A percentile compares a stretch with the other conserved stretches of the same genome.
These are phyloP conservation scores for Xylocopa sonorina DNA, from an alignment of 1,140 invertebrate genomes.

Conservation along the genomic window DNA sequence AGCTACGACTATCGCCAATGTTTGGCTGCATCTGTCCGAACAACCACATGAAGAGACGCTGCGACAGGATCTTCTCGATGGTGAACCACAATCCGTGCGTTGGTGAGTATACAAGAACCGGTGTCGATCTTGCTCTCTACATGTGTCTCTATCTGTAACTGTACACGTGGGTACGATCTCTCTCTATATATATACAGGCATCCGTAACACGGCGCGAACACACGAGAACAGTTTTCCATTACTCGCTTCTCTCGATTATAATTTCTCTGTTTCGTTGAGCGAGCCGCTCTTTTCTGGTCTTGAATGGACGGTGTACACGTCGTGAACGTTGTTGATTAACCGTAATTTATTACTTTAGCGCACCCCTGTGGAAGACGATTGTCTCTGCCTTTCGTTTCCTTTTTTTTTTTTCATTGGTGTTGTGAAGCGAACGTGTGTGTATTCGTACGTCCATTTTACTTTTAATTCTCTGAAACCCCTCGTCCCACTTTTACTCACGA, in stretches of 20 bases:
- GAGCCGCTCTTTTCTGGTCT: slow-evolving; percentile 42
- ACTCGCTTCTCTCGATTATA: slow-evolving; percentile 19
- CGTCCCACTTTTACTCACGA: slow-evolving; percentile 19
- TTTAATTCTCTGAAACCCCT: no score
- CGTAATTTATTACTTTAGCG: slow-evolving; percentile 54
- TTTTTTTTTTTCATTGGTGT: slow-evolving; percentile 47
- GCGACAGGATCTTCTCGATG: slow-evolving; percentile 91
- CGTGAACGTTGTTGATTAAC: slow-evolving; percentile 44
- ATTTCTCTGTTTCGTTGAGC: slow-evolving; percentile 28
- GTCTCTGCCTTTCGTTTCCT: slow-evolving; percentile 59
- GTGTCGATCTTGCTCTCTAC: slow-evolving; percentile 33
- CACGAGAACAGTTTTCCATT: slow-evolving; percentile 33
- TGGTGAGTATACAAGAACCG: slow-evolving; percentile 86
- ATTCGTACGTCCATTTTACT: neutral
- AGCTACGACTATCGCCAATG: slow-evolving; percentile 90
- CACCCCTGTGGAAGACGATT: slow-evolving; percentile 58
- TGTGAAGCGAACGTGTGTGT: slow-evolving; percentile 59
- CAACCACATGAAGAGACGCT: slow-evolving; percentile 92
- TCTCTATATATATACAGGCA: slow-evolving; percentile 46
- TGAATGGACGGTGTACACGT: slow-evolving; percentile 56
- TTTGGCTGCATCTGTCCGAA: slow-evolving; percentile 96
- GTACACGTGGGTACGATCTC: slow-evolving; percentile 33
- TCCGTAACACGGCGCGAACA: slow-evolving; percentile 21
- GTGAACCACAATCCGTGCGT: slow-evolving; percentile 96
- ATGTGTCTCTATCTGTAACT: slow-evolving; percentile 50